phyloP scores from a whole-genome alignment of 2,888 invertebrate genomes.

The Scelioninae gen. 1 region DNA sequence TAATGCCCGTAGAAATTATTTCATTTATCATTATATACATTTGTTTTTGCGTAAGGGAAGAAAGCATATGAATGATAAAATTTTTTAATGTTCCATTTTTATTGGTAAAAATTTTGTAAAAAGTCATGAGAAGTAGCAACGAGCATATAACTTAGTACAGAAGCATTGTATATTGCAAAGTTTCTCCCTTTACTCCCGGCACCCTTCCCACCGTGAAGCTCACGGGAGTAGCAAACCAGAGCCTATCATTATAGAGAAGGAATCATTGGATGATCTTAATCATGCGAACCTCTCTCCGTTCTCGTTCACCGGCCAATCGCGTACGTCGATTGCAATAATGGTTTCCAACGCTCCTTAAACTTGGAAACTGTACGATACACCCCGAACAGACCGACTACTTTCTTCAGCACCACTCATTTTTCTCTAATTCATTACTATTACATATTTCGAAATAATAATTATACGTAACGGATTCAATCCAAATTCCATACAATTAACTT shows the following conservation, averaged over 20 bases:
- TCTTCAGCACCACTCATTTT: slow-evolving; percentile 62
- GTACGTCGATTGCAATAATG: slow-evolving; percentile 80
- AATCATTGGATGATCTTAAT: slow-evolving; percentile 85
- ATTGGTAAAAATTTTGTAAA: background rate
- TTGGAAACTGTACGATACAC: slow-evolving; percentile 75
- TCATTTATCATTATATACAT: too few relatives aligned
- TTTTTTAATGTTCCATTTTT: too few relatives aligned
- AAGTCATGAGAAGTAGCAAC: slow-evolving; percentile 24
- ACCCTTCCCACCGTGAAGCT: slow-evolving; percentile 62
- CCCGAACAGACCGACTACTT: slow-evolving; percentile 58
- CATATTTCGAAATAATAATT: slow-evolving; percentile 68
- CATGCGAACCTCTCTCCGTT: slow-evolving; percentile 83
- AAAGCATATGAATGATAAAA: too few relatives aligned
- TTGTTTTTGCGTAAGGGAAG: too few relatives aligned
- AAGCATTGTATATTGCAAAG: slow-evolving; percentile 34
- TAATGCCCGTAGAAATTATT: too few relatives aligned
- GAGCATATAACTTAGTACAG: slow-evolving; percentile 14
- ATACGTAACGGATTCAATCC: slow-evolving; percentile 51
- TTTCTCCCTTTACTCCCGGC: slow-evolving; percentile 61
- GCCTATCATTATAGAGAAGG: slow-evolving; percentile 84
- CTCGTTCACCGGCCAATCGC: slow-evolving; percentile 81
- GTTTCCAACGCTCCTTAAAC: slow-evolving; percentile 78
- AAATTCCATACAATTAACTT: slow-evolving; percentile 64
- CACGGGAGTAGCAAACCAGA: slow-evolving; percentile 75
- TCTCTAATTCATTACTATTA: slow-evolving; percentile 68